Conservation (phyloP, 2,888 invertebrate species). For the Mythimna albipuncta region DNA sequence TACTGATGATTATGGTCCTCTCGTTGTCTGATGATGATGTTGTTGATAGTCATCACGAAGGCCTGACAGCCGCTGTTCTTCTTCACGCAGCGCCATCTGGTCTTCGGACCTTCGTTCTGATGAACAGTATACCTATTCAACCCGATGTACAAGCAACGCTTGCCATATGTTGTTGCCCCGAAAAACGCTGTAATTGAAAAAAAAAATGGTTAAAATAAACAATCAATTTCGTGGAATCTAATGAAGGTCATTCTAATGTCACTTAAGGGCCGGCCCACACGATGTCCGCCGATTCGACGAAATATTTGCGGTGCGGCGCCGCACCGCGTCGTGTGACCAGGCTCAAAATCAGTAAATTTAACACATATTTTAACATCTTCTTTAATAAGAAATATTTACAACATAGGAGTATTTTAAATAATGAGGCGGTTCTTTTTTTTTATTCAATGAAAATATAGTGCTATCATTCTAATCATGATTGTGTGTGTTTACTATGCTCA, state of each 20-base stretch:
- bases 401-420: not conserved
- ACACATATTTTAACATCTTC: not conserved
- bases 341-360: not conserved
- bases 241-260: not conserved
- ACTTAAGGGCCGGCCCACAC: not conserved
- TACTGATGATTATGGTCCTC: conserved; percentile 73
- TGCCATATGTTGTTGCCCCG: conserved; percentile 77
- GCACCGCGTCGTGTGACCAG: too few relatives aligned
- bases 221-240: not conserved
- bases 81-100: conserved; percentile 79
- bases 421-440: not conserved
- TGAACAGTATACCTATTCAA: conserved; percentile 78
- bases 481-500: conserved; percentile 21
- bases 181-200: conserved; percentile 74
- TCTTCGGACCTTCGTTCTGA: conserved; percentile 81
- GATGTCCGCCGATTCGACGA: too few relatives aligned
- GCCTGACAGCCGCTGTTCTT: conserved; percentile 76
- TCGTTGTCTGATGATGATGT: conserved; percentile 70
- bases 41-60: conserved; percentile 78
- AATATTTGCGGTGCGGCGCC: too few relatives aligned
- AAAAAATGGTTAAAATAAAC: conserved; percentile 7
- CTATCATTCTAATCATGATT: conserved; percentile 29
- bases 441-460: not conserved
- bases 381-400: too few relatives aligned
- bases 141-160: conserved; percentile 79